Evolutionary conservation across 1,140 invertebrate genomes (phyloP).

Genomic region (Drosophila nebulosa): DNA sequence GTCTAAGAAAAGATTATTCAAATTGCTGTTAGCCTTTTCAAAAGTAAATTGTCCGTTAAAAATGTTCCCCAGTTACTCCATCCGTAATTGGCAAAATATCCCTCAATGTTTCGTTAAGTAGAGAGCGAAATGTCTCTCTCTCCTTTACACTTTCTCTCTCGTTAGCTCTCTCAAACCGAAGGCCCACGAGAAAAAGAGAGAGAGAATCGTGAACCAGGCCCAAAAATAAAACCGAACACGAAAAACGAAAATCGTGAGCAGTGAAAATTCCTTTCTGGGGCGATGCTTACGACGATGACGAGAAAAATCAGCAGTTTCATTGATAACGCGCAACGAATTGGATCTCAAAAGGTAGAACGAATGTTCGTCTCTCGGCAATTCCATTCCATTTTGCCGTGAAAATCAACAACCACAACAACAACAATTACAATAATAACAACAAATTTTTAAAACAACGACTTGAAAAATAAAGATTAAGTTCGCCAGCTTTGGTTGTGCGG

Average conservation of each 20-base stretch:
- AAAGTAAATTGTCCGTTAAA: conserved; percentile 4
- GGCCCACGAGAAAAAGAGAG: too few relatives aligned
- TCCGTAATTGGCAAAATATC: background rate
- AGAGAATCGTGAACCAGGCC: conserved; percentile 5
- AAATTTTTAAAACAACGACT: too few relatives aligned
- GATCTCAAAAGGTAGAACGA: conserved; percentile 50
- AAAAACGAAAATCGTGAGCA: conserved; percentile 6
- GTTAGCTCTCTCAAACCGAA: background rate
- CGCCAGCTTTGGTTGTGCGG: background rate
- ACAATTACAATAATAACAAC: background rate
- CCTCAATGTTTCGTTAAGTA: conserved; percentile 27
- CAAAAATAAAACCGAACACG: too few relatives aligned
- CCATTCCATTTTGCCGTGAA: conserved; percentile 11
- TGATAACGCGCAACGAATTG: conserved; percentile 74
- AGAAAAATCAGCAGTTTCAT: conserved; percentile 76
- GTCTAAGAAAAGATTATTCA: too few relatives aligned
- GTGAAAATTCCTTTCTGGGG: conserved; percentile 44
- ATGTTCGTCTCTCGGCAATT: conserved; percentile 22
- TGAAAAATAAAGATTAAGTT: background rate
- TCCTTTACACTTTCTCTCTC: background rate
- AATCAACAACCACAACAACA: conserved; percentile 13
- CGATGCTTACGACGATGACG: conserved; percentile 71
- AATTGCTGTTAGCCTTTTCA: too few relatives aligned
- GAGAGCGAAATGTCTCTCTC: background rate
- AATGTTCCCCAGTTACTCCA: background rate